Conservation (phyloP, 2,113 vertebrate species). For the Lanius ludovicianus region DNA sequence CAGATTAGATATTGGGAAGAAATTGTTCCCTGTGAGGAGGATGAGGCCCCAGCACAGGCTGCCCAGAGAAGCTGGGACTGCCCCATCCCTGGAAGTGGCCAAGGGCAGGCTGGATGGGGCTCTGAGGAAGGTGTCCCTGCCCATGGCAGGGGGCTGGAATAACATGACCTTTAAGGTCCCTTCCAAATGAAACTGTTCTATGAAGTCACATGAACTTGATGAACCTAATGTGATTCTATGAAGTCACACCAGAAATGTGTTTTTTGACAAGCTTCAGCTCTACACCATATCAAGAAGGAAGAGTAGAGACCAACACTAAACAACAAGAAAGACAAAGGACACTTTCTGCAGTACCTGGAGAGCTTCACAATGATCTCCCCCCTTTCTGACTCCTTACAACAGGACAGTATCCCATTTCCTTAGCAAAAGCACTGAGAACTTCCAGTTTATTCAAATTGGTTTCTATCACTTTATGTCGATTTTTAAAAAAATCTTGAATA, state of each 20-base stretch:
- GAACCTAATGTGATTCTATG: accelerated
- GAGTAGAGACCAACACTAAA: neutral
- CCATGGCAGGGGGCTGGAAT: neutral
- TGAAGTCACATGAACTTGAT: neutral
- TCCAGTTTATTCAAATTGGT: neutral
- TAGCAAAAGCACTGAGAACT: neutral
- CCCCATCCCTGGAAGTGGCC: neutral
- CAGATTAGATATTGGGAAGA: too few relatives aligned
- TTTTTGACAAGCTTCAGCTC: neutral
- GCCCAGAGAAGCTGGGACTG: neutral
- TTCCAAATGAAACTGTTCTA: neutral
- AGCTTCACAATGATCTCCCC: neutral
- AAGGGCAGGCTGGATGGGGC: too few relatives aligned
- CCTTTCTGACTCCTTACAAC: neutral
- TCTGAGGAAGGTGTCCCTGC: neutral
- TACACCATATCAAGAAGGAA: neutral
- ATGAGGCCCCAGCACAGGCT: neutral
- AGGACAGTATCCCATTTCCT: neutral
- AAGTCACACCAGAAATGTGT: accelerated
- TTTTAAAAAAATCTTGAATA: neutral
- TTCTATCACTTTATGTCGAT: neutral
- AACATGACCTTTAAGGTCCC: neutral
- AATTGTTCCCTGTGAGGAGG: neutral
- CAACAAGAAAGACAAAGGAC: neutral
- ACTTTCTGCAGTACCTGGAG: neutral